These are phyloP conservation scores for Limosa lapponica DNA, from an alignment of 2,797 vertebrate genomes.

Conservation along the genomic window DNA sequence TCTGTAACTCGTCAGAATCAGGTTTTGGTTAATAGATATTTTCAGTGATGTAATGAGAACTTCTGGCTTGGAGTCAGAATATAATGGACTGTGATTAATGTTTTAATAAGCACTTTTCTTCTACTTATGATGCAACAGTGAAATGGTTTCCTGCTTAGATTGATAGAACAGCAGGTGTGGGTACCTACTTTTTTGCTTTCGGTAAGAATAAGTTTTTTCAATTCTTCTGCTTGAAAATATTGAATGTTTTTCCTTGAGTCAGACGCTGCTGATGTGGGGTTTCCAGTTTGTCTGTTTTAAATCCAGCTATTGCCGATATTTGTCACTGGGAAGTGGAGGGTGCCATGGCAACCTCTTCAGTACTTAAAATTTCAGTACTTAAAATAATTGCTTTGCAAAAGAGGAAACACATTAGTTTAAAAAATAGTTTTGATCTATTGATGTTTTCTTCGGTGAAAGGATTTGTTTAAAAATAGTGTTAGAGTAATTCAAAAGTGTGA, in stretches of 20 bases:
- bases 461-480: conserved; percentile 59
- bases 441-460: conserved; percentile 21
- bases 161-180: conserved; percentile 82
- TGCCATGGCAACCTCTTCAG: conserved; percentile 5
- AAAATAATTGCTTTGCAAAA: conserved; percentile 48
- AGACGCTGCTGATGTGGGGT: not conserved
- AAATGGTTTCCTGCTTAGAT: conserved; percentile 79
- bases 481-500: not conserved
- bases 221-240: conserved; percentile 25
- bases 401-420: conserved; percentile 32
- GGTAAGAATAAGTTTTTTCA: conserved; percentile 47
- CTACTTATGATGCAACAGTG: conserved; percentile 78
- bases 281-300: conserved; percentile 47
- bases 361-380: conserved; percentile 29
- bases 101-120: conserved; percentile 84
- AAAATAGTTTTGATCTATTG: conserved; percentile 39
- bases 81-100: conserved; percentile 86
- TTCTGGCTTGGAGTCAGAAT: conserved; percentile 81
- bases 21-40: conserved; percentile 84
- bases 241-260: conserved; percentile 35
- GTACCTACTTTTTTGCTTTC: conserved; percentile 13
- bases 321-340: conserved; percentile 24
- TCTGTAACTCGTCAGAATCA: conserved; percentile 85
- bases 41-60: conserved; percentile 84
- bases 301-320: not conserved